These are phyloP conservation scores for Oostethus manadensis DNA, from an alignment of 2,113 vertebrate genomes.

Conservation along the genomic window DNA sequence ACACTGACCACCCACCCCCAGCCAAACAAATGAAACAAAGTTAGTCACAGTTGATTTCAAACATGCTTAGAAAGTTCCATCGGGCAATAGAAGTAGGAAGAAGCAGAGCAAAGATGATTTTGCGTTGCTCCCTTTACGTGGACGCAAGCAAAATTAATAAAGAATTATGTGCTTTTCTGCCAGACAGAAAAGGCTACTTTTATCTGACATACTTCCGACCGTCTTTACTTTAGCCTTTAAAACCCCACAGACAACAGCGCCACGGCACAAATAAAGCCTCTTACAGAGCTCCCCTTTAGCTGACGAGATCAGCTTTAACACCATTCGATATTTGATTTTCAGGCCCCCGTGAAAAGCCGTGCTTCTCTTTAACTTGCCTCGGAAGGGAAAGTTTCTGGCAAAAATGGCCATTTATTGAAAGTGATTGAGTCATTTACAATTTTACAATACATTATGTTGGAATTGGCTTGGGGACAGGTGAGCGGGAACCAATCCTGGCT, in stretches of 20 bases:
- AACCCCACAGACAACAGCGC: slow-evolving; percentile 46
- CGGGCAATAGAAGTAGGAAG: too few species aligned
- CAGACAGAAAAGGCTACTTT: slow-evolving; percentile 13
- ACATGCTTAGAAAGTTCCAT: too few species aligned
- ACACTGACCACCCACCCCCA: slow-evolving; percentile 3
- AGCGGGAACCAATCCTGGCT: too few species aligned
- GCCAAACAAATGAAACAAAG: slow-evolving; percentile 56
- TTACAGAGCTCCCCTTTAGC: slow-evolving; percentile 53
- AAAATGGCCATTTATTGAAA: background rate
- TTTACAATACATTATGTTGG: background rate
- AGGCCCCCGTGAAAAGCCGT: slow-evolving; percentile 37
- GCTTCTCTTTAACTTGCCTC: slow-evolving; percentile 42
- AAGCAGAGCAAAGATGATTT: slow-evolving; percentile 7
- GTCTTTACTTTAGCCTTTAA: slow-evolving; percentile 41
- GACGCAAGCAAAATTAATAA: slow-evolving; percentile 40
- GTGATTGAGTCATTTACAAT: background rate
- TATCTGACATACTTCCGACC: slow-evolving; percentile 31
- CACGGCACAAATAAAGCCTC: slow-evolving; percentile 56
- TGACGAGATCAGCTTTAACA: slow-evolving; percentile 61
- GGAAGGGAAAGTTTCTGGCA: slow-evolving; percentile 15
- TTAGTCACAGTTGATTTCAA: background rate
- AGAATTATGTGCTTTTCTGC: slow-evolving; percentile 20
- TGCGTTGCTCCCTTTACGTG: background rate
- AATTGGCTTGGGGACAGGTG: too few species aligned
- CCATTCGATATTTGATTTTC: slow-evolving; percentile 38